phyloP scores from a whole-genome alignment of 2,113 vertebrate species.

The Platichthys flesus region DNA sequence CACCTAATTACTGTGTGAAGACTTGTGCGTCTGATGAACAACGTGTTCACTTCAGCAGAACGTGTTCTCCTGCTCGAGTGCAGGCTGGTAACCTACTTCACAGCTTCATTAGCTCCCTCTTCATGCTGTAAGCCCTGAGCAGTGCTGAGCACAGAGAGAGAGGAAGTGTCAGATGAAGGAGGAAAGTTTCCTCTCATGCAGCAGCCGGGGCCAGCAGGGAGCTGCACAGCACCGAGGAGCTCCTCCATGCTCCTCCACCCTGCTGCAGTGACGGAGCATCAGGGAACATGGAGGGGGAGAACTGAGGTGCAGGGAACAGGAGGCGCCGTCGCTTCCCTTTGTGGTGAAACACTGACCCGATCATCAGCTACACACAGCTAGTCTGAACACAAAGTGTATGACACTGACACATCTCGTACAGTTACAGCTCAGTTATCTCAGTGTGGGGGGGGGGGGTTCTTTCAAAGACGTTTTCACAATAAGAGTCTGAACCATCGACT shows the following conservation, averaged over 20 bases:
- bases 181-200: constrained; percentile 58
- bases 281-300: background rate
- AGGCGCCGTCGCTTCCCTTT: constrained; percentile 10
- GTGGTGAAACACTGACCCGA: constrained; percentile 17
- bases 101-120: constrained; percentile 70
- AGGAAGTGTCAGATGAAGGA: constrained; percentile 43
- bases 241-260: constrained; percentile 9
- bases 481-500: no score
- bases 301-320: constrained; percentile 17
- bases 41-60: constrained; percentile 62
- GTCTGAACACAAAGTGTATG: no score
- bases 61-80: constrained; percentile 56
- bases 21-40: constrained; percentile 45
- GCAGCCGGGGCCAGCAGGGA: constrained; percentile 48
- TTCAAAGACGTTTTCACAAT: no score
- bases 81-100: constrained; percentile 76
- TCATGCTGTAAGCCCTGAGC: constrained; percentile 55
- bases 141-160: constrained; percentile 28
- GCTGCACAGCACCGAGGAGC: constrained; percentile 22
- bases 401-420: no score
- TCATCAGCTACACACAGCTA: background rate
- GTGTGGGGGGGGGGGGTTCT: no score
- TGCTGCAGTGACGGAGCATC: constrained; percentile 7
- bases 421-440: no score
- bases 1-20: constrained; percentile 64